Conservation (phyloP, 2,888 invertebrate species). For the Pyrgus malvae region DNA sequence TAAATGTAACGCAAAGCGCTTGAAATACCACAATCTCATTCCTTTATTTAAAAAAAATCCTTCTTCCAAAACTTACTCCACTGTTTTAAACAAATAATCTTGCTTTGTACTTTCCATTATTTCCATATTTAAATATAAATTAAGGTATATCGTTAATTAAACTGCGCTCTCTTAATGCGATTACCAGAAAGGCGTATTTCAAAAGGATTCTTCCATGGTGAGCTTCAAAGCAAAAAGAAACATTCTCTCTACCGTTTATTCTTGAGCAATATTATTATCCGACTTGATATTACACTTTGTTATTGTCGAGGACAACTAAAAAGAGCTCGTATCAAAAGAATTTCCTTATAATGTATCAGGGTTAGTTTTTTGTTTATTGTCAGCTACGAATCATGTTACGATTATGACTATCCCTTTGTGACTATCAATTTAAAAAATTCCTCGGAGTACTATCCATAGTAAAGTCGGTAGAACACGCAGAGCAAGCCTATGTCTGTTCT, state of each 20-base stretch:
- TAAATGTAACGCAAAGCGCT: too few species aligned
- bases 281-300: neutral
- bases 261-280: slow-evolving; percentile 4
- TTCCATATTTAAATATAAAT: slow-evolving; percentile 1
- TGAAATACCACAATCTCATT: too few species aligned
- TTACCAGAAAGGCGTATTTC: slow-evolving; percentile 13
- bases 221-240: slow-evolving; percentile 12
- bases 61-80: too few species aligned
- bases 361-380: neutral
- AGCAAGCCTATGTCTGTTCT: too few species aligned
- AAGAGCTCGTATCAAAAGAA: neutral
- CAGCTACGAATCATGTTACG: neutral
- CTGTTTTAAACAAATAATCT: neutral
- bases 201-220: slow-evolving; percentile 14
- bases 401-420: too few species aligned
- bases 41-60: too few species aligned
- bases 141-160: slow-evolving; percentile 20
- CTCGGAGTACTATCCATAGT: too few species aligned
- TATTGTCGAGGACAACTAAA: slow-evolving; percentile 2
- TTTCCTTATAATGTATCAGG: neutral
- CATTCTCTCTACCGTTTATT: slow-evolving; percentile 1
- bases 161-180: slow-evolving; percentile 14
- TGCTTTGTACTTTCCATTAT: neutral
- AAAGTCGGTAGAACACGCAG: too few species aligned
- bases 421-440: neutral